phyloP scores from a whole-genome alignment of 64 coral and sea anemone genomes.

The Trachythela sp. region DNA sequence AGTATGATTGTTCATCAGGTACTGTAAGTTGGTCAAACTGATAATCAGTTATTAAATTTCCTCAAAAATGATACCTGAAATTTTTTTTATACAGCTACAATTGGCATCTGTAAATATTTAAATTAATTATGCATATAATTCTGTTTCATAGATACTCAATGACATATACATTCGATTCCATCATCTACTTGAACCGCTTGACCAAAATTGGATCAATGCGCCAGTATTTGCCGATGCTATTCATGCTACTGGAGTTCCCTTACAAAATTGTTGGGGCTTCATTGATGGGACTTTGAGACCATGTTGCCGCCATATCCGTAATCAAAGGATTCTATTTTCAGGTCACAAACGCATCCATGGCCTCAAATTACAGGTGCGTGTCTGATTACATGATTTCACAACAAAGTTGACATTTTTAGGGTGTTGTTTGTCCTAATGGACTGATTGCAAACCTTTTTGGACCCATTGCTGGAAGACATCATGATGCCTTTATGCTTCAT shows the following conservation, averaged over 20 bases:
- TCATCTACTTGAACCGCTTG: conserved; percentile 43
- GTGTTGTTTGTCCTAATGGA: conserved; percentile 73
- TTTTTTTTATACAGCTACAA: background rate
- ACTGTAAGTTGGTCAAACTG: background rate
- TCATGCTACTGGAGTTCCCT: conserved; percentile 50
- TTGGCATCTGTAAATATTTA: background rate
- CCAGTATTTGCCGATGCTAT: conserved; percentile 59
- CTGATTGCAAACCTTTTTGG: conserved; percentile 57
- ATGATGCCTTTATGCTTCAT: conserved; percentile 68
- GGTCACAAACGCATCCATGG: conserved; percentile 59
- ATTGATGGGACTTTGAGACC: conserved; percentile 55
- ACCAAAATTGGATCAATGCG: conserved; percentile 56
- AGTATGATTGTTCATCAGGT: conserved; percentile 61
- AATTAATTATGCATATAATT: background rate
- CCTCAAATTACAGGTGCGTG: conserved; percentile 53
- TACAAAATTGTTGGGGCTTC: conserved; percentile 55
- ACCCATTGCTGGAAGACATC: conserved; percentile 48
- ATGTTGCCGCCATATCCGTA: conserved; percentile 47
- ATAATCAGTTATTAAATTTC: background rate
- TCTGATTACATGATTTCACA: background rate
- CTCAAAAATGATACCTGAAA: background rate
- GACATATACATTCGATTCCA: conserved; percentile 51
- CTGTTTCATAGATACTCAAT: conserved; percentile 25
- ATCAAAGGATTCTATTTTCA: conserved; percentile 57
- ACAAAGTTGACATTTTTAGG: conserved; percentile 20